phyloP scores from a whole-genome alignment of 2,113 vertebrate species.

The Scortum barcoo region DNA sequence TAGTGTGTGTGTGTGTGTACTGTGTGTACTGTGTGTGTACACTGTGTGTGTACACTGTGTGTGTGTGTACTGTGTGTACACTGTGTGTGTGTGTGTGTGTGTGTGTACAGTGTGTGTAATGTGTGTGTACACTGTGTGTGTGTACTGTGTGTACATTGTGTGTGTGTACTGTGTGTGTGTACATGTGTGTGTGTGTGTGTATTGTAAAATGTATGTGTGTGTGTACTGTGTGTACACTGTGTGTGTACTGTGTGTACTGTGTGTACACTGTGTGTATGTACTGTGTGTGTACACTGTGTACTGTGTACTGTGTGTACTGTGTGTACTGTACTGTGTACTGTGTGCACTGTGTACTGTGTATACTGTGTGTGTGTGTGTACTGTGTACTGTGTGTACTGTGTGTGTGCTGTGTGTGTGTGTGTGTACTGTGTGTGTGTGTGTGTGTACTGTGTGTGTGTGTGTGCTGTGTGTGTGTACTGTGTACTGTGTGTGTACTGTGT shows the following conservation, averaged over 20 bases:
- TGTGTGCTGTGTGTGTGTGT: not conserved
- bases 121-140: not conserved
- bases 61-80: not conserved
- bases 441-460: not conserved
- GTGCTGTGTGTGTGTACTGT: not conserved
- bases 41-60: not conserved
- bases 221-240: not conserved
- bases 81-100: not conserved
- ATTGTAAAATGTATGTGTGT: too few species aligned
- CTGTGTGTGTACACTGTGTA: not conserved
- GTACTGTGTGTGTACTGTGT: not conserved
- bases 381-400: not conserved
- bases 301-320: not conserved
- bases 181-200: too few species aligned
- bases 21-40: not conserved
- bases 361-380: not conserved
- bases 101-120: too few species aligned
- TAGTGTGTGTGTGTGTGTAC: too few species aligned
- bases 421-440: not conserved
- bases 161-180: not conserved
- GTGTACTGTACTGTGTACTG: not conserved
- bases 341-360: not conserved
- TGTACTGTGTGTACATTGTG: not conserved
- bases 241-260: too few species aligned
- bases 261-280: not conserved